A percentile compares a stretch with the other conserved stretches of the same genome.
phyloP scores from a whole-genome alignment of 2,113 vertebrate genomes.

The Ascaphus truei region DNA sequence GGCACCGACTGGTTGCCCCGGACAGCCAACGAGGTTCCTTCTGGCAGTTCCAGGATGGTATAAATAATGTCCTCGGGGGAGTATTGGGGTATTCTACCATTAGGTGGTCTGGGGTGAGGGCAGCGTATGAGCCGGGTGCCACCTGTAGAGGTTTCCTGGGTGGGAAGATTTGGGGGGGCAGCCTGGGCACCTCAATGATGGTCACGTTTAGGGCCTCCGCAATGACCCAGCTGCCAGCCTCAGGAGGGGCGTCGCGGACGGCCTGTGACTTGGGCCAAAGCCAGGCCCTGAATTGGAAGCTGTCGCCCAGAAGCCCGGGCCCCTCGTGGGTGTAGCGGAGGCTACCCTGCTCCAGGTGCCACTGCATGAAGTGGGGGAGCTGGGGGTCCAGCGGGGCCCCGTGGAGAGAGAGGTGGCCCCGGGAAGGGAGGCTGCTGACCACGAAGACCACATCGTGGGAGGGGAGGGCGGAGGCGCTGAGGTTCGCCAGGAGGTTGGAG shows the following conservation, averaged over 20 bases:
- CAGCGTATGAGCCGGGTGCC: constrained; percentile 59
- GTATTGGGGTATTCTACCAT: constrained; percentile 72
- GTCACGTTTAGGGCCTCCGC: constrained; percentile 78
- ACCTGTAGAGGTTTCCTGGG: constrained; percentile 63
- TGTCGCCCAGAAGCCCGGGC: constrained; percentile 58
- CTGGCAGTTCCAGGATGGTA: constrained; percentile 63
- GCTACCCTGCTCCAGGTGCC: constrained; percentile 62
- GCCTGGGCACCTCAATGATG: constrained; percentile 59
- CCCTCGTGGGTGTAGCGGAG: constrained; percentile 74
- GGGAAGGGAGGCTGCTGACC: constrained; percentile 67
- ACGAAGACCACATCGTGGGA: constrained; percentile 73
- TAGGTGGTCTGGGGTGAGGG: constrained; percentile 72
- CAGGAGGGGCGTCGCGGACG: constrained; percentile 41
- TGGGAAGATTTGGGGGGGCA: constrained; percentile 60
- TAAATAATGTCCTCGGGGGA: constrained; percentile 77
- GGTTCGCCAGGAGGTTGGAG: constrained; percentile 81
- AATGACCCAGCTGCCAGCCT: constrained; percentile 52
- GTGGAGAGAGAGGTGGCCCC: constrained; percentile 69
- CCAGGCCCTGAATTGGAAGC: constrained; percentile 75
- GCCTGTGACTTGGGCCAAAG: constrained; percentile 47
- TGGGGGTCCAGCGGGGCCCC: constrained; percentile 56
- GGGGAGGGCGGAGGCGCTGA: constrained; percentile 44
- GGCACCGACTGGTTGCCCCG: constrained; percentile 38
- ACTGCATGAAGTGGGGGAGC: constrained; percentile 73
- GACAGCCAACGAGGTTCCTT: constrained; percentile 66